Base-by-base conservation (phyloP, 2,888 invertebrate genomes). In the Macaria notata region DNA sequence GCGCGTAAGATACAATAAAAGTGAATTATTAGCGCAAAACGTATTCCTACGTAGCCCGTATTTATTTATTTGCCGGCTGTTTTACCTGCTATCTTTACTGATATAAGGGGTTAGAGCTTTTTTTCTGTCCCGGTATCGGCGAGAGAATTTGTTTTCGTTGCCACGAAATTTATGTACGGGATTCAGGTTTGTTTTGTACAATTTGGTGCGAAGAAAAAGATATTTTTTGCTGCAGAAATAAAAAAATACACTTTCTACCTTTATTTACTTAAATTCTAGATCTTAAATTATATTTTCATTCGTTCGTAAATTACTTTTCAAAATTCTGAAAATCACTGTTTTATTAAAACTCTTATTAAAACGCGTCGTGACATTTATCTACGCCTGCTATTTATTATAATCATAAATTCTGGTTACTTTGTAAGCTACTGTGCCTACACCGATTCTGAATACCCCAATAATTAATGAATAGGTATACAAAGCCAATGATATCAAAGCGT, bases 1-100 rank as follows among this genome's bases (percentile, higher is more conserved):
- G 87, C 86, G 87, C 81, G 85, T 86, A 84, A 86, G 86, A 87
- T 86, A 89, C 84, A 88, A 89, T 89, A 89, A 89, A 90, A 88
- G 85, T 89, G 89, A 90, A 83, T 87, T 90, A 90, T 89, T 88
- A 86, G 78, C 79, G 78, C 79, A 79, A 83, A 86, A 84, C 86
- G 84, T 83, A 85, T 84, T 85, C 81, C 76, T 79, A 78, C 78
- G 78, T 76, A 81, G 78, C 75, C 19, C 74, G 74, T 83, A 81
- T 83, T 81, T 81, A 76, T 81, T 76, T 79, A 78, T 76, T 76
- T 74, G 70, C 71, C 63, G 66, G 59, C 67, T 75, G 73, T 76
- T 78, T 73, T 72, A 72, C 67, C 68, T 76, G 79, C 74, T 80
- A 77, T 81, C 78, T 77, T 73, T 75, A 68, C 76, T 73, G 71